Conservation (phyloP, 2,888 invertebrate genomes). For the Diarsia rubi region DNA sequence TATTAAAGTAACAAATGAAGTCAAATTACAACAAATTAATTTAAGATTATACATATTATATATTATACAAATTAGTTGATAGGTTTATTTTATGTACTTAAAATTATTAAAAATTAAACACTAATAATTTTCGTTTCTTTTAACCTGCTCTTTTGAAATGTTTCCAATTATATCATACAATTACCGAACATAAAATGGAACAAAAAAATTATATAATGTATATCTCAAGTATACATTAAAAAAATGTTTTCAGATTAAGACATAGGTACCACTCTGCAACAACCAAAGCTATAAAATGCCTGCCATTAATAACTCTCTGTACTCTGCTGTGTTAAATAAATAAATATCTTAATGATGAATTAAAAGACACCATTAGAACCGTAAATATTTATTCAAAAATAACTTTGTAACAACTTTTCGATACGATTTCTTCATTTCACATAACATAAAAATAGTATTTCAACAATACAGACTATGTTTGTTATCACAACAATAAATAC, state of each 20-base stretch:
- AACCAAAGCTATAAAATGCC: not conserved
- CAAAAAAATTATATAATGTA: not conserved
- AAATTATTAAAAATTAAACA: conserved; percentile 90
- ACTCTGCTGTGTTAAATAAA: not conserved
- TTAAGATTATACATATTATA: conserved; percentile 91
- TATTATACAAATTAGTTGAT: conserved; percentile 91
- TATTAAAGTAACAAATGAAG: conserved; percentile 88
- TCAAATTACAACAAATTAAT: conserved; percentile 91
- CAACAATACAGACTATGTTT: not conserved
- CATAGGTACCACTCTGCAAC: not conserved
- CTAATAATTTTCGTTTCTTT: conserved; percentile 74
- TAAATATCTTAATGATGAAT: conserved; percentile 6
- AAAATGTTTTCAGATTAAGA: not conserved
- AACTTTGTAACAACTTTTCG: conserved; percentile 36
- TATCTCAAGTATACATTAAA: not conserved
- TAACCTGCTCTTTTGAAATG: not conserved
- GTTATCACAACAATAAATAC: not conserved
- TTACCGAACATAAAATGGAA: not conserved
- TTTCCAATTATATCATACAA: too few species aligned
- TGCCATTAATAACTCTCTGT: not conserved
- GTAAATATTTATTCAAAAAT: conserved; percentile 43
- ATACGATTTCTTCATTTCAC: conserved; percentile 7
- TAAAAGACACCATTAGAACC: conserved; percentile 1
- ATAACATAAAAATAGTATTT: conserved; percentile 20
- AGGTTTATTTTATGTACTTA: conserved; percentile 91